These are phyloP conservation scores for Anthopleura sola DNA, from an alignment of 64 coral and sea anemone species.

Conservation along the genomic window DNA sequence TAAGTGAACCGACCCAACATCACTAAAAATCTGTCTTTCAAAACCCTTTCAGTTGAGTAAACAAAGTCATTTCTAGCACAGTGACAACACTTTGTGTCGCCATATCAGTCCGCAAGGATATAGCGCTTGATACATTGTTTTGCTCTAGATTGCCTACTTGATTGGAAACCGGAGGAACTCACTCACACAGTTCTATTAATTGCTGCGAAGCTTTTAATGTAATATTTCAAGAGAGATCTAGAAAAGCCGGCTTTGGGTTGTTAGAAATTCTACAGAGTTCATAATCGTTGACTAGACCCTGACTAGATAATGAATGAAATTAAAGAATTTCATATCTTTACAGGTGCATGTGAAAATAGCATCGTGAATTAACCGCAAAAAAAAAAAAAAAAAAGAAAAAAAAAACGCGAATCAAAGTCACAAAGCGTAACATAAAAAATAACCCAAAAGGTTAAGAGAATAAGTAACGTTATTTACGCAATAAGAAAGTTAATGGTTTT, in stretches of 20 bases:
- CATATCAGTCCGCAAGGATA: not conserved
- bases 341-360: too few relatives aligned
- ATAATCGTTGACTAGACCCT: not conserved
- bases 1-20: too few relatives aligned
- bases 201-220: not conserved
- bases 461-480: too few relatives aligned
- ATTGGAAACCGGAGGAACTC: not conserved
- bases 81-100: not conserved
- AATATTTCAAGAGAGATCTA: not conserved
- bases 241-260: not conserved
- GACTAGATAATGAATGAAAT: not conserved
- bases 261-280: not conserved
- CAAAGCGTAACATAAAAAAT: too few relatives aligned
- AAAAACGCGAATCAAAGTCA: too few relatives aligned
- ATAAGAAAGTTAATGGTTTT: too few relatives aligned
- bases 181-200: not conserved
- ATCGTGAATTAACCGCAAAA: too few relatives aligned
- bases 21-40: not conserved
- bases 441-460: too few relatives aligned
- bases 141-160: not conserved
- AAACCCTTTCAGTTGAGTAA: constrained; percentile 1
- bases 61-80: not conserved
- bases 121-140: not conserved
- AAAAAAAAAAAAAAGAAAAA: too few relatives aligned
- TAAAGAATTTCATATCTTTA: not conserved